phyloP scores from a whole-genome alignment of 2,888 invertebrate genomes.

The Suillia variegata region DNA sequence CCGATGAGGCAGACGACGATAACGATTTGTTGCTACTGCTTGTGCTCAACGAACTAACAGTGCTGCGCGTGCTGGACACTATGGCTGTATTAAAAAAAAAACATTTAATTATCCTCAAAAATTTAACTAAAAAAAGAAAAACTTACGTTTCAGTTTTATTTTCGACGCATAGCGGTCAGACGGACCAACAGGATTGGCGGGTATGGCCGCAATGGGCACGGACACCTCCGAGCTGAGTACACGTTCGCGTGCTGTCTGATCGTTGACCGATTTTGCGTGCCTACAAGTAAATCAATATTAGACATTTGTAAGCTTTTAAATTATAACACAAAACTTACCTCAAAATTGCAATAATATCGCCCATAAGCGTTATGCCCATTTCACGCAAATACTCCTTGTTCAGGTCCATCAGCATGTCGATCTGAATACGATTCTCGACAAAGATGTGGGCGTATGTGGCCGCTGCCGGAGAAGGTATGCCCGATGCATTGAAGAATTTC shows the following conservation, averaged over 20 bases:
- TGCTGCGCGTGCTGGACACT: constrained; percentile 11
- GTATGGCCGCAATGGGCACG: constrained; percentile 65
- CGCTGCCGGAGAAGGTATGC: constrained; percentile 76
- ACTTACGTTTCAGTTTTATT: constrained; percentile 31
- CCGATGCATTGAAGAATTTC: constrained; percentile 83
- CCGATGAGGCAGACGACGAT: constrained; percentile 4
- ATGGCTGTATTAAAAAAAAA: not conserved
- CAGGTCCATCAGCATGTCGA: constrained; percentile 83
- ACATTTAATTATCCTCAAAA: not conserved
- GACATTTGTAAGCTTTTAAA: not conserved
- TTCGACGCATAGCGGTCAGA: constrained; percentile 29
- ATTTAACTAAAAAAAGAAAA: not conserved
- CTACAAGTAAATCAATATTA: constrained; percentile 50
- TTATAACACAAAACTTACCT: constrained; percentile 60
- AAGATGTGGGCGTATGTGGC: constrained; percentile 86
- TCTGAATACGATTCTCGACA: constrained; percentile 83
- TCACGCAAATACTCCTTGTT: constrained; percentile 86
- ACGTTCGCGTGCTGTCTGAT: constrained; percentile 66
- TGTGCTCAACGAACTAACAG: not conserved
- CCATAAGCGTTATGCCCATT: constrained; percentile 83
- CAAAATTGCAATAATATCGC: constrained; percentile 73
- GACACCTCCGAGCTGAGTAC: constrained; percentile 61
- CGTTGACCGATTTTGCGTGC: constrained; percentile 68
- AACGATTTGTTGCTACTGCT: constrained; percentile 13
- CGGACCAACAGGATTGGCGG: constrained; percentile 46